These are phyloP conservation scores for Rhagoletis pomonella DNA, from an alignment of 1,140 invertebrate genomes.

Conservation along the genomic window DNA sequence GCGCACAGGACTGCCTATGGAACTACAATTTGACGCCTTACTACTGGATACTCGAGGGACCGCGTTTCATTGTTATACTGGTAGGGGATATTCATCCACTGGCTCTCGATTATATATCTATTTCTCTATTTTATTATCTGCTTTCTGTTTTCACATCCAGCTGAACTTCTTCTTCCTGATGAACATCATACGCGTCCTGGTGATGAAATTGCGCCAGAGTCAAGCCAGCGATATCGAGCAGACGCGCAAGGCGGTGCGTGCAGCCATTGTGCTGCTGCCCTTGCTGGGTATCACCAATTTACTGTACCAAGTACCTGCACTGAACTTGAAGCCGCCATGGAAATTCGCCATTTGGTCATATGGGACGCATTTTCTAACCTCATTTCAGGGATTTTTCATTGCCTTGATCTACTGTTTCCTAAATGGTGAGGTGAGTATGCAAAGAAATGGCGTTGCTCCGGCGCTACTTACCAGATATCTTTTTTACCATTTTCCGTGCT, in stretches of 20 bases:
- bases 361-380: slow-evolving; percentile 85
- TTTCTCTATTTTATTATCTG: slow-evolving; percentile 15
- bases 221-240: slow-evolving; percentile 87
- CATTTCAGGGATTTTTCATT: slow-evolving; percentile 92
- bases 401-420: slow-evolving; percentile 90
- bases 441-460: background rate
- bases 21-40: slow-evolving; percentile 87
- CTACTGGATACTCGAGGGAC: slow-evolving; percentile 93
- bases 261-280: slow-evolving; percentile 86
- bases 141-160: slow-evolving; percentile 75
- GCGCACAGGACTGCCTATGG: slow-evolving; percentile 82
- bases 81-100: slow-evolving; percentile 76
- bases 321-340: slow-evolving; percentile 79
- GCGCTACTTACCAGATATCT: background rate
- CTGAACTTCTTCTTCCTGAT: slow-evolving; percentile 89
- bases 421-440: slow-evolving; percentile 87
- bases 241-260: slow-evolving; percentile 87
- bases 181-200: slow-evolving; percentile 89
- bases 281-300: slow-evolving; percentile 88
- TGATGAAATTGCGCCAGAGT: slow-evolving; percentile 86
- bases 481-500: background rate
- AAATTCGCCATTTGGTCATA: slow-evolving; percentile 89
- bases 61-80: slow-evolving; percentile 84
- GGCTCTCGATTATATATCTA: background rate
- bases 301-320: slow-evolving; percentile 82